Conservation (phyloP, 2,888 invertebrate genomes). For the Pandemis heparana region DNA sequence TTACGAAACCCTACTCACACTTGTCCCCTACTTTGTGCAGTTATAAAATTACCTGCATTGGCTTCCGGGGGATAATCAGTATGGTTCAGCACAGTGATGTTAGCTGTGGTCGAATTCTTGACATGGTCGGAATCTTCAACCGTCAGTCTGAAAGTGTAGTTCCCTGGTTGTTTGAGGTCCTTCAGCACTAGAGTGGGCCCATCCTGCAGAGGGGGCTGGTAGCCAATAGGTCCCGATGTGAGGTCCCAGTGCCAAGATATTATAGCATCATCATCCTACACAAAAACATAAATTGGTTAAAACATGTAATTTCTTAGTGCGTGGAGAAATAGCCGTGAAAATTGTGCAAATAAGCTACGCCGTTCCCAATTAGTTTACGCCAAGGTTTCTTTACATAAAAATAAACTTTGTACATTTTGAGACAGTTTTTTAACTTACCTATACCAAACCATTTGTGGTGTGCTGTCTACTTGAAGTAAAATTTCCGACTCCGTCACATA, state of each 20-base stretch:
- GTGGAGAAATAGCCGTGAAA: background rate
- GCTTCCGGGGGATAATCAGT: slow-evolving; percentile 98
- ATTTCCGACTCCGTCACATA: no score
- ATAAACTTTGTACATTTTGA: no score
- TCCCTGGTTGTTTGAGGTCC: slow-evolving; percentile 94
- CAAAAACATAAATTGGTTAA: background rate
- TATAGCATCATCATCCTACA: slow-evolving; percentile 93
- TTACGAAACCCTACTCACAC: no score
- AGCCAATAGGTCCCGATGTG: slow-evolving; percentile 94
- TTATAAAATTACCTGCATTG: slow-evolving; percentile 88
- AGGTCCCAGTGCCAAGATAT: slow-evolving; percentile 97
- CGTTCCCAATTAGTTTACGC: background rate
- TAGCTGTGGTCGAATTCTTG: slow-evolving; percentile 94
- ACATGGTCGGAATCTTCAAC: slow-evolving; percentile 96
- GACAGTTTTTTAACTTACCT: no score
- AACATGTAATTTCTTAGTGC: background rate
- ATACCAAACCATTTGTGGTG: no score
- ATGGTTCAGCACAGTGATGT: slow-evolving; percentile 95
- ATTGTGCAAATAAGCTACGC: background rate
- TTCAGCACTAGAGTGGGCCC: slow-evolving; percentile 93
- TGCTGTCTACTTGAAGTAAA: no score
- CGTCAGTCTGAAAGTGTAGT: slow-evolving; percentile 95
- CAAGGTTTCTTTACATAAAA: no score
- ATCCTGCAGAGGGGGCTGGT: slow-evolving; percentile 92
- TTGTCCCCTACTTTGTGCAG: no score